Evolutionary conservation across 2,888 invertebrate species (phyloP), one percentile per base, ranked within the genome.

Genomic region (Scrobipalpa atriplicella): DNA sequence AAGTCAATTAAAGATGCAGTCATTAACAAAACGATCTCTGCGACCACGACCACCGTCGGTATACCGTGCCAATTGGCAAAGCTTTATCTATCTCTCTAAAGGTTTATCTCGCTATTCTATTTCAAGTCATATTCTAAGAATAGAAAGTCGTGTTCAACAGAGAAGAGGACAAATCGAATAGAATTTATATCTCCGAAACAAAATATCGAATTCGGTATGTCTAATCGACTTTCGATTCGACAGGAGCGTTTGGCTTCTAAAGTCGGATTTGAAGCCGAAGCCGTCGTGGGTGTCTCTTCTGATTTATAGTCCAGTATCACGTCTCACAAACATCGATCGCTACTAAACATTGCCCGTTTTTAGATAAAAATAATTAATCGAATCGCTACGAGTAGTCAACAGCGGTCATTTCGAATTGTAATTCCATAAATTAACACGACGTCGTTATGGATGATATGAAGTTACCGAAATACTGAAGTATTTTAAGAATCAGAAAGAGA

Each of bases 211-310:
- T 62, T 61, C 62, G 51, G 56, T 68, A 69, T 71, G 73, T 78
- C 78, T 75, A 75, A 77, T 76, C 75, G 76, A 77, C 78, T 52
- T 78, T 78, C 78, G 75, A 77, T 77, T 73, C 75, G 82, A 84
- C 81, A 78, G 79, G 77, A 82, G 77, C 82, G 21, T 39, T 64
- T 16, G 68, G n/a, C 58, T 68, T 66, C 52, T 13, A 38, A 18
- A 52, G 54, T 52, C 54, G 10, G 38, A 13, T 36, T 36, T 36
- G 38, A 64, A 64, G 62, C 47, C 54, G 38, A 29, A 52, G 10
- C 13, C 88, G 79, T 83, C 86, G 87, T 87, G 90, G 90, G 90
- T 90, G 92, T 90, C 85, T 86, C 78, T 68, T 66, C 71, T 84
- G 88, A 88, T 88, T 90, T 88, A 89, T 83, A 78, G 78, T 79